These are phyloP conservation scores for Cebus imitator DNA, from an alignment of 2,113 vertebrate genomes.

Conservation along the genomic window DNA sequence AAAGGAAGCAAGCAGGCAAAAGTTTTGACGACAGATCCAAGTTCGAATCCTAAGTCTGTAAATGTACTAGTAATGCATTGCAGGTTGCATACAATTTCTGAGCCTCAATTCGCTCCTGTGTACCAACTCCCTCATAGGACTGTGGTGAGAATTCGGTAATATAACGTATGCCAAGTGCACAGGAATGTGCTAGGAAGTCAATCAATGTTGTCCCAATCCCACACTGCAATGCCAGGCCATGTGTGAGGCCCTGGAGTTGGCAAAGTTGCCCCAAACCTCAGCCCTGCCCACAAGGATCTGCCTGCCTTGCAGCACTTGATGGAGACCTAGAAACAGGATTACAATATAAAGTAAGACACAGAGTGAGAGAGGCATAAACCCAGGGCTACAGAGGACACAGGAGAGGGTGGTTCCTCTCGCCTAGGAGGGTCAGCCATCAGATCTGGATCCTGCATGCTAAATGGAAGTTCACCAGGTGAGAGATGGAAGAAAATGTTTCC, in stretches of 20 bases:
- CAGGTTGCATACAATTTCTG: neutral
- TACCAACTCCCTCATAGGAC: neutral
- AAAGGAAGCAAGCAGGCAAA: neutral
- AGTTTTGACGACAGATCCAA: neutral
- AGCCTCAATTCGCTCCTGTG: neutral
- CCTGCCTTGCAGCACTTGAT: neutral
- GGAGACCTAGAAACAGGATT: neutral
- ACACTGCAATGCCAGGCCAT: too few species aligned
- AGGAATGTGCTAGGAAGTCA: neutral
- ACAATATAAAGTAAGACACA: neutral
- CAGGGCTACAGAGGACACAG: neutral
- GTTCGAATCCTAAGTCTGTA: neutral
- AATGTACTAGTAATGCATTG: neutral
- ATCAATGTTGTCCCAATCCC: neutral
- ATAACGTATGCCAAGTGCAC: neutral
- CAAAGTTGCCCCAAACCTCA: neutral
- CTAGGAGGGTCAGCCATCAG: fast-evolving
- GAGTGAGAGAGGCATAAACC: neutral
- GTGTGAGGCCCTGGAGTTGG: neutral
- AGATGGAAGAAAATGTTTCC: neutral
- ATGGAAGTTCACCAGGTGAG: neutral
- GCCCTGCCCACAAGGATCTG: neutral
- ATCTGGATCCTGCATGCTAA: neutral
- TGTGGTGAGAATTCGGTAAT: neutral
- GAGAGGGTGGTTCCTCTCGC: neutral